phyloP scores from a whole-genome alignment of 2,113 vertebrate species.

The Stegastes partitus region DNA sequence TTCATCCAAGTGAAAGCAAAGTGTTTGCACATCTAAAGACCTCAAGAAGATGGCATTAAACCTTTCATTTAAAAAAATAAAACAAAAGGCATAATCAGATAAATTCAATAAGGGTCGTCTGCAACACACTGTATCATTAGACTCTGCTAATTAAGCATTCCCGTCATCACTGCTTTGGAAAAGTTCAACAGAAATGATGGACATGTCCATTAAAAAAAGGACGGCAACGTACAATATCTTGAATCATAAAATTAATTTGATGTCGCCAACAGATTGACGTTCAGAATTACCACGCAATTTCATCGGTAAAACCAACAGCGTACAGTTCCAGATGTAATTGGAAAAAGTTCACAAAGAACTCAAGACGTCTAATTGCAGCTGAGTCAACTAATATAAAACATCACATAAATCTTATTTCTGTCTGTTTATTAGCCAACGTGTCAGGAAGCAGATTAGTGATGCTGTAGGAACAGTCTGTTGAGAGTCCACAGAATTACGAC shows the following conservation, averaged over 20 bases:
- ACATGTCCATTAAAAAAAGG: constrained; percentile 79
- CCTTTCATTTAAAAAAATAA: background rate
- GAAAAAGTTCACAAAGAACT: constrained; percentile 74
- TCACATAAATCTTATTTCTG: constrained; percentile 61
- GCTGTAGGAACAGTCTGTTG: constrained; percentile 39
- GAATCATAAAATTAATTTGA: constrained; percentile 70
- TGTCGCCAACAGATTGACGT: constrained; percentile 68
- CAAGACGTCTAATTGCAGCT: constrained; percentile 70
- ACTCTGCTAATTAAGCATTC: constrained; percentile 69
- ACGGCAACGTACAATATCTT: constrained; percentile 64
- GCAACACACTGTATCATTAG: constrained; percentile 49
- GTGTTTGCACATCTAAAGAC: constrained; percentile 5
- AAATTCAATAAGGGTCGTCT: constrained; percentile 32
- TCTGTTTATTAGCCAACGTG: constrained; percentile 65
- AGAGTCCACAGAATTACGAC: constrained; percentile 47
- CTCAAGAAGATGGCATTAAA: background rate
- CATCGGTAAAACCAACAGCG: constrained; percentile 50
- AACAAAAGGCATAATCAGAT: constrained; percentile 31
- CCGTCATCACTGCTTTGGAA: constrained; percentile 37
- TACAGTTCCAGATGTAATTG: constrained; percentile 66
- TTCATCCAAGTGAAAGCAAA: constrained; percentile 11
- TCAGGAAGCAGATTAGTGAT: constrained; percentile 70
- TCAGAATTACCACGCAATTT: constrained; percentile 67
- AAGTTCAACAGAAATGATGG: constrained; percentile 75
- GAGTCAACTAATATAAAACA: constrained; percentile 73